Evolutionary conservation across 2,797 vertebrate genomes (phyloP).

Genomic region (Xerus rutilus): DNA sequence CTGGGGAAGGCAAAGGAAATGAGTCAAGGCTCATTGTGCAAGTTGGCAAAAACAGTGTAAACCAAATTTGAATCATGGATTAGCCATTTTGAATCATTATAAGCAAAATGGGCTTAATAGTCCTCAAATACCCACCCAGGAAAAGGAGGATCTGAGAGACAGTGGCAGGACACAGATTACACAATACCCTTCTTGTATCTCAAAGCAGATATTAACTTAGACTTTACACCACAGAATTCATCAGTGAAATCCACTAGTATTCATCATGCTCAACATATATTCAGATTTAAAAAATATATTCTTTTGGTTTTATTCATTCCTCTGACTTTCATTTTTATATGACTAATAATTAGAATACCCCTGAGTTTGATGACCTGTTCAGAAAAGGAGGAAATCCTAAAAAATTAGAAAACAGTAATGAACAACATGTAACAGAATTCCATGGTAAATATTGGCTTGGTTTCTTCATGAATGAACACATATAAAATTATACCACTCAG

Average conservation of each 20-base stretch:
- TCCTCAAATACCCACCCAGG: constrained; percentile 16
- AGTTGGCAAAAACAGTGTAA: constrained; percentile 10
- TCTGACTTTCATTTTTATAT: constrained; percentile 40
- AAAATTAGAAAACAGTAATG: background rate
- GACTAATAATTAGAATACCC: background rate
- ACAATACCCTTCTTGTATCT: background rate
- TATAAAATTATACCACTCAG: background rate
- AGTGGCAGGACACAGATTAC: too few relatives aligned
- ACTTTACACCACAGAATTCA: background rate
- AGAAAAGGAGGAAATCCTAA: background rate
- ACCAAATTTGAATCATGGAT: constrained; percentile 10
- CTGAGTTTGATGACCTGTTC: background rate
- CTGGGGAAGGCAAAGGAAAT: constrained; percentile 37
- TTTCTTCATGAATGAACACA: background rate
- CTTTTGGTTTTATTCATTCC: background rate
- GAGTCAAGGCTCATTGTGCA: background rate
- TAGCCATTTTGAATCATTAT: constrained; percentile 49
- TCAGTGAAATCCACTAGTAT: background rate
- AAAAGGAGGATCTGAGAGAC: background rate
- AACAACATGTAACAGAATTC: background rate
- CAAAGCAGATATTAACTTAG: background rate
- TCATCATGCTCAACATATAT: background rate
- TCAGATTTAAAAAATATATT: background rate
- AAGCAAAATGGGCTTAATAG: background rate
- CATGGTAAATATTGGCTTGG: background rate